phyloP scores from a whole-genome alignment of 2,797 vertebrate genomes.

The Netta rufina region DNA sequence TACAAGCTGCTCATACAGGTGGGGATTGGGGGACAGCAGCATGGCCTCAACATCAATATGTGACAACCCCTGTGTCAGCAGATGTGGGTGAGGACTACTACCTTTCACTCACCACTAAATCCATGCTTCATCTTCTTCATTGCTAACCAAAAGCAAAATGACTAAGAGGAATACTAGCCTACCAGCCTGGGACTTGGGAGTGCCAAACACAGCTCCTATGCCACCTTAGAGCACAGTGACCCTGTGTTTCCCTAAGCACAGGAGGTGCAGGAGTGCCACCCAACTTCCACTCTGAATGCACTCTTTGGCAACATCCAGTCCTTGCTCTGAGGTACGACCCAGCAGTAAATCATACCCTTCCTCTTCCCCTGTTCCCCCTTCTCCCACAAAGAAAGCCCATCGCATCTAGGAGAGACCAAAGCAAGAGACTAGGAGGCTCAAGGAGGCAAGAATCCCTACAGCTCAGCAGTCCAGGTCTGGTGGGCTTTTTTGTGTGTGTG shows the following conservation, averaged over 20 bases:
- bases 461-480: not conserved
- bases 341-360: not conserved
- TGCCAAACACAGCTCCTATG: not conserved
- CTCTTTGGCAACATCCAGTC: not conserved
- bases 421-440: not conserved
- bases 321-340: not conserved
- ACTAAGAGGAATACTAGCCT: not conserved
- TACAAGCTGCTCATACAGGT: not conserved
- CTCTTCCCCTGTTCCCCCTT: not conserved
- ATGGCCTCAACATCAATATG: accelerated
- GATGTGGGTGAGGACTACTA: not conserved
- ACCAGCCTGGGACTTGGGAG: not conserved
- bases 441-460: not conserved
- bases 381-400: not conserved
- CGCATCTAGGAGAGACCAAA: not conserved
- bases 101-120: not conserved
- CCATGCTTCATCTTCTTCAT: not conserved
- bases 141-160: not conserved
- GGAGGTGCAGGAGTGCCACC: not conserved
- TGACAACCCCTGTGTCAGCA: not conserved
- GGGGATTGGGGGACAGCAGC: not conserved
- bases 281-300: not conserved
- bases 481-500: not conserved
- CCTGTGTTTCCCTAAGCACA: not conserved
- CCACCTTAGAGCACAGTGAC: not conserved